Evolutionary conservation across 1,140 invertebrate genomes (phyloP), one percentile per base, ranked within the genome.

Genomic region (Parasteatoda tepidariorum): DNA sequence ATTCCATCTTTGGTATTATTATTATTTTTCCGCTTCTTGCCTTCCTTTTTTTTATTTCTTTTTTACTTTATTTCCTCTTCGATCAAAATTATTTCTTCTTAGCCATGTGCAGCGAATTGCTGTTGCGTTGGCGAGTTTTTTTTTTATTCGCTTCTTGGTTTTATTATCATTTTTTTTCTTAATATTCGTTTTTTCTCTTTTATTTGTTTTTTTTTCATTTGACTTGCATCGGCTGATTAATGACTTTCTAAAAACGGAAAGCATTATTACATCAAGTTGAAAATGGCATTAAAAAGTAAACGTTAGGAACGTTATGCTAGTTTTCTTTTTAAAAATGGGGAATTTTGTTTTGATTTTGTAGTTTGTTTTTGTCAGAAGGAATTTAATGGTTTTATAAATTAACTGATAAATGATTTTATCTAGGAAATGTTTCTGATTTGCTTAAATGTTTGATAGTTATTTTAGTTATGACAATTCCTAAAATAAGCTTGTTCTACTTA

Each of bases 81-180:
- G 76, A 79, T 79, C 76, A 68, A 79, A 79, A 68, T 79, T 68
- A 79, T 79, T 79, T 68, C 76, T 79, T 79, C 48, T 24, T 38
- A 26, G 9, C 33, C 38, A 68, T 22, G 68, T 71, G 57, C 38
- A 30, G 73, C 18, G 33, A 22, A 38, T 24, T 67, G 22, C 64
- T 31, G 26, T 64, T 57, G 13, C 11, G n/a, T 22, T 31, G 11
- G 7, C 41, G 31, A 38, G 5, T 75, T 34, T 48, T 3, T 41
- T 30, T 64, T 66, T n/a, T 31, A 31, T 66, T 0, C 15, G 28
- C 28, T 74, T 24, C 15, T 55, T 71, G 13, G 0, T 62, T 24
- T 24, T 62, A 13, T 75, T 24, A 15, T 38, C 28, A 2, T 61
- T 11, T 4, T 66, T 67, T 26, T 67, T 79, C 54, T 79, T 68